Conservation (phyloP, 2,888 invertebrate genomes). For the Stenoptilia bipunctidactyla region DNA sequence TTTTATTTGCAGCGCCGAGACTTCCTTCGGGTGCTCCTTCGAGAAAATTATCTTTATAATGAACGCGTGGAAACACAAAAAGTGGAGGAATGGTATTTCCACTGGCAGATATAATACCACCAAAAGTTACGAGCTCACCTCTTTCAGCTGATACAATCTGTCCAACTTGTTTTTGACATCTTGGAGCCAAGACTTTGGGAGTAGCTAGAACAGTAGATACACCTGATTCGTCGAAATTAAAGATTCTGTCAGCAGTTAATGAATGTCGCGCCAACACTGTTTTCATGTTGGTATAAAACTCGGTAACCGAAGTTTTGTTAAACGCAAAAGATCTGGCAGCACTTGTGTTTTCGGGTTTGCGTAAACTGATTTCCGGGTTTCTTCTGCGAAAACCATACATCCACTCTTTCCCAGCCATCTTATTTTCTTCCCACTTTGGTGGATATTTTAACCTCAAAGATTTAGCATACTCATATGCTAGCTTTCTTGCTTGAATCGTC, state of each 20-base stretch:
- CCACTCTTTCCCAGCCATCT: slow-evolving; percentile 13
- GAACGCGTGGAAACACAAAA: slow-evolving; percentile 21
- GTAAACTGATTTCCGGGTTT: slow-evolving; percentile 7
- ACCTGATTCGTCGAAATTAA: slow-evolving; percentile 7
- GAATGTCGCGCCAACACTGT: slow-evolving; percentile 1
- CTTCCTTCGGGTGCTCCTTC: slow-evolving; percentile 17
- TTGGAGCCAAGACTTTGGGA: slow-evolving; percentile 3
- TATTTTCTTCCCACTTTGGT: slow-evolving; percentile 10
- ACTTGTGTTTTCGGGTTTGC: slow-evolving; percentile 14
- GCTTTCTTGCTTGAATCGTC: slow-evolving; percentile 5
- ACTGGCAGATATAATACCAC: slow-evolving; percentile 24
- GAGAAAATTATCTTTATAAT: slow-evolving; percentile 18
- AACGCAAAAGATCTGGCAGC: slow-evolving; percentile 6
- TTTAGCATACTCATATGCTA: slow-evolving; percentile 10
- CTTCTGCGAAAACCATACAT: slow-evolving; percentile 7
- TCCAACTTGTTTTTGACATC: slow-evolving; percentile 19
- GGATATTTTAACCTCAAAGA: slow-evolving; percentile 8
- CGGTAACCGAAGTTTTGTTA: slow-evolving; percentile 4
- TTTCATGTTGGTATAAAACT: slow-evolving; percentile 1
- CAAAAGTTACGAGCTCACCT: slow-evolving; percentile 31
- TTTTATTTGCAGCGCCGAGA: slow-evolving; percentile 13
- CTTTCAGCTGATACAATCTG: slow-evolving; percentile 29
- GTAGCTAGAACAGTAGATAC: slow-evolving; percentile 3
- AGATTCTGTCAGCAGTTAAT: slow-evolving; percentile 6
- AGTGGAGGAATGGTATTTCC: slow-evolving; percentile 27